Conservation (phyloP, 2,113 vertebrate species). For the pig (Sus scrofa) region DNA sequence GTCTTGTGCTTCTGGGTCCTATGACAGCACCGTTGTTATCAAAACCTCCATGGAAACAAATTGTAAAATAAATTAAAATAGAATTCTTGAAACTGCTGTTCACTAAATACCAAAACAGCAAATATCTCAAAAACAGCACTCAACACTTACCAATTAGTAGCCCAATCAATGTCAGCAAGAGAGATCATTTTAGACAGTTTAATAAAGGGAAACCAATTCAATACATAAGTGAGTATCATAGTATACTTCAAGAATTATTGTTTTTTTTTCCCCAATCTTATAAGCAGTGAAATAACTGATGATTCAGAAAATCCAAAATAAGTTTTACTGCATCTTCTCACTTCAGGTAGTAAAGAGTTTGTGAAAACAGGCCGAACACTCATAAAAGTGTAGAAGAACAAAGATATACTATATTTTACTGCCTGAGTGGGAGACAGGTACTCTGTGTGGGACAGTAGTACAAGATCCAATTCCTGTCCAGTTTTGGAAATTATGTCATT, state of each 20-base stretch:
- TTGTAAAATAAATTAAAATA: conserved; percentile 75
- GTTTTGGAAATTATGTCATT: not conserved
- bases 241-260: conserved; percentile 65
- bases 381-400: not conserved
- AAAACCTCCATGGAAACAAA: conserved; percentile 92
- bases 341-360: not conserved
- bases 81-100: conserved; percentile 45
- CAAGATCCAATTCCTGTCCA: not conserved
- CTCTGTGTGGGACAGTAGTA: not conserved
- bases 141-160: conserved; percentile 93
- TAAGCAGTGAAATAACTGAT: conserved; percentile 36
- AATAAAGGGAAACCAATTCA: conserved; percentile 85
- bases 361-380: not conserved
- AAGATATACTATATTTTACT: not conserved
- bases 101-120: conserved; percentile 81
- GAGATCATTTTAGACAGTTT: conserved; percentile 89
- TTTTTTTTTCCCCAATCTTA: conserved; percentile 9
- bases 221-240: conserved; percentile 61
- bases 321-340: not conserved
- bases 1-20: conserved; percentile 97
- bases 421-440: not conserved
- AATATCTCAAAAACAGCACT: conserved; percentile 80
- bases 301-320: conserved; percentile 9
- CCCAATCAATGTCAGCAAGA: conserved; percentile 91
- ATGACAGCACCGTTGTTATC: conserved; percentile 96